Evolutionary conservation across 2,797 vertebrate genomes (phyloP).

Genomic region (Pelobates cultripes): DNA sequence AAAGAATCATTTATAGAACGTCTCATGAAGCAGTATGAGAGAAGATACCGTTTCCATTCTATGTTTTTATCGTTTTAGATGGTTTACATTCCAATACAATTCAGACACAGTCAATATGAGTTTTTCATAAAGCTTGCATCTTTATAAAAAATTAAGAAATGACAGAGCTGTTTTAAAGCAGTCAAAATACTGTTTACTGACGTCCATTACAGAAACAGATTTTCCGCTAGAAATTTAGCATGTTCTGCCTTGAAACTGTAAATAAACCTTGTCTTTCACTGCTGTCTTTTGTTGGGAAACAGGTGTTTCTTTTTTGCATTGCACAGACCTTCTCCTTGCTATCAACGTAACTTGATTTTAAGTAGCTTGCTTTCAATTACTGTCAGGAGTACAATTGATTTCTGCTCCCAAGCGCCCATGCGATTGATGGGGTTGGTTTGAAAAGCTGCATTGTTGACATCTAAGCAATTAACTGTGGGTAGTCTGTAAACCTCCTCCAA

Average conservation of each 20-base stretch:
- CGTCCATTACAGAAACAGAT: too few species aligned
- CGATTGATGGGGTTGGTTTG: conserved; percentile 43
- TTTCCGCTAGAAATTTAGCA: not conserved
- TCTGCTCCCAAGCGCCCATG: conserved; percentile 36
- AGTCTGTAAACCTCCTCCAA: conserved; percentile 29
- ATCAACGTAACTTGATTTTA: conserved; percentile 47
- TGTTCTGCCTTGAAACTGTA: not conserved
- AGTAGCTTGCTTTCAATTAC: conserved; percentile 54
- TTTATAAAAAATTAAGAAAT: too few species aligned
- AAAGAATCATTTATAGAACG: too few species aligned
- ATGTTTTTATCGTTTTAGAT: too few species aligned
- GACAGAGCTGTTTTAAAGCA: too few species aligned
- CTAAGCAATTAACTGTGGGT: conserved; percentile 37
- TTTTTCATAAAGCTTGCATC: too few species aligned
- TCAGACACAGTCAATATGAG: too few species aligned
- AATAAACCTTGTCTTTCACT: not conserved
- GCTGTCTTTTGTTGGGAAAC: not conserved
- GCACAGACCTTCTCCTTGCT: conserved; percentile 16
- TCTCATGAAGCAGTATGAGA: too few species aligned
- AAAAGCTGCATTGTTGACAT: conserved; percentile 50
- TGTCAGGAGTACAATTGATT: conserved; percentile 49
- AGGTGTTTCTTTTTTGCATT: conserved; percentile 32
- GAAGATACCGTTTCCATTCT: too few species aligned
- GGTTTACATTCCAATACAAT: too few species aligned
- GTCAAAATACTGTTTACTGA: too few species aligned